phyloP scores from a whole-genome alignment of 2,113 vertebrate species.

The Alethe diademata region DNA sequence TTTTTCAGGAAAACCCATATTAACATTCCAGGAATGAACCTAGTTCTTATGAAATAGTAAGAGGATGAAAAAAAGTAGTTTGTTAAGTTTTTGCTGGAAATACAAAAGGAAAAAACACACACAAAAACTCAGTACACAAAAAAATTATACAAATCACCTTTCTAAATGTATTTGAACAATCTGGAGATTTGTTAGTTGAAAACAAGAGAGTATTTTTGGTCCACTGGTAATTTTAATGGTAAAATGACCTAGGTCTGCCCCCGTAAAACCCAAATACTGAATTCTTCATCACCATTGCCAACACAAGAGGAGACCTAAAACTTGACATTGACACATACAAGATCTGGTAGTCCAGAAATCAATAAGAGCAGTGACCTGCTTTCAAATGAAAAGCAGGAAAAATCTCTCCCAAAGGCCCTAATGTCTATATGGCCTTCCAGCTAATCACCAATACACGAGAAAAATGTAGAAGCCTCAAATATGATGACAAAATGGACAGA shows the following conservation, averaged over 20 bases:
- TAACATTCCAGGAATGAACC: neutral
- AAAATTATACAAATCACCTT: neutral
- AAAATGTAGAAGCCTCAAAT: neutral
- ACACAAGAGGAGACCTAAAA: slow-evolving; percentile 9
- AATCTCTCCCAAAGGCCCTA: slow-evolving; percentile 46
- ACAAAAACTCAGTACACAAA: neutral
- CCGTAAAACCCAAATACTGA: neutral
- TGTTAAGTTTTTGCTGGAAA: neutral
- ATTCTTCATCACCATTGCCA: neutral
- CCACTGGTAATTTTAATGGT: neutral
- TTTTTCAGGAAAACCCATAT: neutral
- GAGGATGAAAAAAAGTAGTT: neutral
- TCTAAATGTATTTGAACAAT: neutral
- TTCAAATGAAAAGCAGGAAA: slow-evolving; percentile 54
- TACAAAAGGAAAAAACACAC: neutral
- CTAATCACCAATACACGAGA: neutral
- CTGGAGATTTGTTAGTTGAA: neutral
- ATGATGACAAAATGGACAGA: neutral
- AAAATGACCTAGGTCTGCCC: neutral
- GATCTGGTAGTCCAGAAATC: slow-evolving; percentile 56
- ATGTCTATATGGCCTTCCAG: neutral
- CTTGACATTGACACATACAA: neutral
- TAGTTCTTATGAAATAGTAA: neutral
- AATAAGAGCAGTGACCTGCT: slow-evolving; percentile 68
- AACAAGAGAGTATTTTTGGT: neutral